A percentile compares a stretch with the other conserved stretches of the same genome.
Conservation (phyloP, 2,888 invertebrate genomes). For the Monopis laevigella region DNA sequence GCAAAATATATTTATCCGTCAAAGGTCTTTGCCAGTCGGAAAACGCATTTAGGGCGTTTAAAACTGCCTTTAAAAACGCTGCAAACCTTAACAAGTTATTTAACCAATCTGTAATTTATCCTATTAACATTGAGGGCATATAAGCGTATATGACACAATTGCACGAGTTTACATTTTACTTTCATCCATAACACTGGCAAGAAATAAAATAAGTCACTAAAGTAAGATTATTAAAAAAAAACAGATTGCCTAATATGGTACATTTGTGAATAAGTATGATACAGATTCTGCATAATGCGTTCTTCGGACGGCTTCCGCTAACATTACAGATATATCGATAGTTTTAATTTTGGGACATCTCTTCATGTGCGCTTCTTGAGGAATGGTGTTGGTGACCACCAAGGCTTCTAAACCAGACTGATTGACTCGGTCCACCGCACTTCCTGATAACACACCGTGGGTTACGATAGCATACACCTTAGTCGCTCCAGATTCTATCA, state of each 20-base stretch:
- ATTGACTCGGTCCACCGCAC: conserved; percentile 87
- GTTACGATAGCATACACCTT: conserved; percentile 90
- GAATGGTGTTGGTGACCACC: conserved; percentile 92
- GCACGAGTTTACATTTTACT: conserved; percentile 5
- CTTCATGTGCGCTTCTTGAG: conserved; percentile 88
- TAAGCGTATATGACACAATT: too few species aligned
- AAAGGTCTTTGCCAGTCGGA: too few species aligned
- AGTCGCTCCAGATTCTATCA: conserved; percentile 84
- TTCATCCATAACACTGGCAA: neutral
- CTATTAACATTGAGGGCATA: too few species aligned
- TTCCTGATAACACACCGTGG: conserved; percentile 91
- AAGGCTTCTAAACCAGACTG: conserved; percentile 88
- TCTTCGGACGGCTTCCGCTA: conserved; percentile 97
- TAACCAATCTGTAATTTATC: too few species aligned
- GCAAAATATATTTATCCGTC: too few species aligned
- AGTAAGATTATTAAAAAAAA: neutral
- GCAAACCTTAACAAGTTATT: too few species aligned
- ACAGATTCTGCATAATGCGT: conserved; percentile 99
- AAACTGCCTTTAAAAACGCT: too few species aligned
- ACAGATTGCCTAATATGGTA: conserved; percentile 90
- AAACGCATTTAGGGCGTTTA: too few species aligned
- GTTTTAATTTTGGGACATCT: conserved; percentile 81
- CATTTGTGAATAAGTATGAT: conserved; percentile 97
- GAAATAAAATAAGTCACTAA: neutral
- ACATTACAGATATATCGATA: conserved; percentile 98